Conservation (phyloP, 2,113 vertebrate species). For the Australoheros scitulus region DNA sequence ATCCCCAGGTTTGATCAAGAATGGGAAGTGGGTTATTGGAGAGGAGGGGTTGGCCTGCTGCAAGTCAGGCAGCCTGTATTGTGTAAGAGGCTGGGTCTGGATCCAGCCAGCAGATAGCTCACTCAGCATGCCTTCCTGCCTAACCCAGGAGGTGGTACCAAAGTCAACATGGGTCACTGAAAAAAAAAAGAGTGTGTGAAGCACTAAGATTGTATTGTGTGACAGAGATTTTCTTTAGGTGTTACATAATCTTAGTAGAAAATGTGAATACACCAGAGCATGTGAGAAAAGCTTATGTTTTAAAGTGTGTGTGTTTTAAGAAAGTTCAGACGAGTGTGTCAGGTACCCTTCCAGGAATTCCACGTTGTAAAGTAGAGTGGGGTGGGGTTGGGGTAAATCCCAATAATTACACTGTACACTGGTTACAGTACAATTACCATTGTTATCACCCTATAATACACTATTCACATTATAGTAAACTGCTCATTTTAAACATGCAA, state of each 20-base stretch:
- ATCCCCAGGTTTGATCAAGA: slow-evolving; percentile 84
- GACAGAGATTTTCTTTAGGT: slow-evolving; percentile 18
- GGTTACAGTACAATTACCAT: slow-evolving; percentile 52
- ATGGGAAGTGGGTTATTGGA: slow-evolving; percentile 78
- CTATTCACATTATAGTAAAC: slow-evolving; percentile 29
- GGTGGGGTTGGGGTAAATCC: slow-evolving; percentile 44
- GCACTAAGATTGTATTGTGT: slow-evolving; percentile 41
- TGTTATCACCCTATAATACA: slow-evolving; percentile 40
- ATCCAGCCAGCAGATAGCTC: slow-evolving; percentile 58
- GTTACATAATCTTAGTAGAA: neutral
- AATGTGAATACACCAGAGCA: neutral
- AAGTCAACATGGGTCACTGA: slow-evolving; percentile 75
- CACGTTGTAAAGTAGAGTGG: slow-evolving; percentile 52
- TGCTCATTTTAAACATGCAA: slow-evolving; percentile 29
- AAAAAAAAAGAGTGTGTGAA: slow-evolving; percentile 44
- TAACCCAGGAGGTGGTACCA: slow-evolving; percentile 69
- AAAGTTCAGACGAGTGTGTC: slow-evolving; percentile 20
- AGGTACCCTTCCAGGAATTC: slow-evolving; percentile 51
- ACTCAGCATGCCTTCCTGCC: slow-evolving; percentile 79
- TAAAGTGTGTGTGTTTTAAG: slow-evolving; percentile 23
- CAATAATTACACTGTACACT: slow-evolving; percentile 58
- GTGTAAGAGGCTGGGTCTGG: slow-evolving; percentile 81
- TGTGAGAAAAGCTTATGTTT: neutral
- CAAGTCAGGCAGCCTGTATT: slow-evolving; percentile 63
- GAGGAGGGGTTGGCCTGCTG: slow-evolving; percentile 54